Base-by-base conservation (phyloP, 2,113 vertebrate species). In the Rhineura floridana region DNA sequence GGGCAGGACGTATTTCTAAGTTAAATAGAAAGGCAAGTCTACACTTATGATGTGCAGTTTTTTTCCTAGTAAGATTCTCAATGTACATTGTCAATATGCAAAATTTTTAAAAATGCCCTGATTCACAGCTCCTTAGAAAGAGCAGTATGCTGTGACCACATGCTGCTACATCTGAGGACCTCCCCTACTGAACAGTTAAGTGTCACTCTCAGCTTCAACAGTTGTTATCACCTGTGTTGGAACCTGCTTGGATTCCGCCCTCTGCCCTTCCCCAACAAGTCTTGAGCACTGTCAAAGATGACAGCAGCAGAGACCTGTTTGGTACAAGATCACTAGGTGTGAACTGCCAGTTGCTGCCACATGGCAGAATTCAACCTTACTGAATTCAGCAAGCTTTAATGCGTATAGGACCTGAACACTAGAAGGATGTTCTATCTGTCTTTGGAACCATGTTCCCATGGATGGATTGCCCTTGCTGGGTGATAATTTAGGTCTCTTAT, bases 1-100 rank as follows among this genome's bases (percentile, higher is more conserved):
- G 30, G 42, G 28, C 52, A 48, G 7, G 52, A 36, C 86, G 87
- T 30, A 59, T 67, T 91, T 89, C 87, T 23, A 17, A 88, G 69
- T 87, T 81, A 50, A 33, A 65, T 23, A 62, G 79, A 30, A 88
- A 93, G 65, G 23, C 44, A 21, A 48, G 23, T 0, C 0, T 1
- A 23, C 76, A 78, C 19, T 25, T 86, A n/a, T 2, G 28, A 3
- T 44, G 17, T 62, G 15, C 4, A 21, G 79, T 91, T 86, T 13
- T 87, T 10, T 89, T 21, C 15, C 23, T 25, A 30, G 25, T 44
- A 62, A 59, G 83, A 59, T 75, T 73, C 46, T 87, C 55, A 81
- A 62, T 28, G 30, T 48, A 81, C 8, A 46, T n/a, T 55, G 36
- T 46, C n/a, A 55, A 4, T 75, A 82, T 52, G 12, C 44, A 80